Base-by-base conservation (phyloP, 2,113 vertebrate genomes). In the Corvus hawaiiensis region DNA sequence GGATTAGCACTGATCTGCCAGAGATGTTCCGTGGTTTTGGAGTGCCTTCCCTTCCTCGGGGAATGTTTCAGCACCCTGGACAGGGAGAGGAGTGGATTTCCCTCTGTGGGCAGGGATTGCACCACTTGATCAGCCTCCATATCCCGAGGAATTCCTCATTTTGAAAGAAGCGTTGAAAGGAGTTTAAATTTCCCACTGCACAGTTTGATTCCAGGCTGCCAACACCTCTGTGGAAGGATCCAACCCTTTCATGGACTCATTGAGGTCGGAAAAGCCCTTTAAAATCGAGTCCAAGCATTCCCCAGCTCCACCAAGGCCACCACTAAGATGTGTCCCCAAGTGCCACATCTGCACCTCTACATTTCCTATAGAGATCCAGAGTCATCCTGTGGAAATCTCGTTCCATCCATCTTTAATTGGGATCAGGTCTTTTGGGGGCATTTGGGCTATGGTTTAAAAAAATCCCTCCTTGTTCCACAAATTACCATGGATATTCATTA, bases 371-470 rank as follows among this genome's bases (percentile, higher is more conserved):
- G 23, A n/a, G 24, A 16, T 16, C 43, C 24, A 6, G 11, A 41
- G 24, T 8, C 21, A 26, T 9, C 43, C 64, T 6, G 9, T 0
- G 13, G n/a, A 15, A 19, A 19, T 8, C 41, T 73, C 14, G 0
- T 28, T 56, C 33, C 37, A 71, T 35, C 48, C 16, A 32, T 9
- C 18, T 68, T 39, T 30, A 28, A 33, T 19, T 59, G 56, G 21
- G 24, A 18, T n/a, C 37, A 20, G 33, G 5, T 9, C 11, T 27
- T 54, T 88, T 81, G 14, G 13, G 11, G 43, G 16, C 10, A 33
- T 23, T 19, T 27, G 14, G 11, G 23, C 32, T 41, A 37, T 3
- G 4, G 16, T 55, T 55, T 4, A 7, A 11, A 22, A 44, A 63
- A 62, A 62, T 13, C 8, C 41, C 28, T 56, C 35, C 19, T 72